phyloP scores from a whole-genome alignment of 2,797 vertebrate species.

The Acanthurus leucopareius region DNA sequence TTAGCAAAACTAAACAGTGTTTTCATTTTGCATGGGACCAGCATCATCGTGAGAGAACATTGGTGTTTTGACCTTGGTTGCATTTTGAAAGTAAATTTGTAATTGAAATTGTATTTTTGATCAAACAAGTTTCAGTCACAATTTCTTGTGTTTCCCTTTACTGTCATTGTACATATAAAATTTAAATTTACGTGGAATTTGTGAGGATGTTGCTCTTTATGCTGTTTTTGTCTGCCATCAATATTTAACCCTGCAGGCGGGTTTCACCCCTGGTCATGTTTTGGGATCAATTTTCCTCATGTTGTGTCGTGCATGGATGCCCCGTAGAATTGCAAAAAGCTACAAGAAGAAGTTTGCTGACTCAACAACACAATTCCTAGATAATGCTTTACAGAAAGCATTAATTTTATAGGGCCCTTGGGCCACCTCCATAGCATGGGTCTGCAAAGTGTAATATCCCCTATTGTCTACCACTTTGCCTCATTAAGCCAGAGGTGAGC shows the following conservation, averaged over 20 bases:
- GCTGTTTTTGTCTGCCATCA: background rate
- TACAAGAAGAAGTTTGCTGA: constrained; percentile 31
- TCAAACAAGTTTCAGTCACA: background rate
- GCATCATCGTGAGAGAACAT: background rate
- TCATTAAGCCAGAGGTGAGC: constrained; percentile 50
- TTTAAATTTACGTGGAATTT: background rate
- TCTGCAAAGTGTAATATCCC: constrained; percentile 25
- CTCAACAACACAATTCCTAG: constrained; percentile 33
- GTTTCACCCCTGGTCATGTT: constrained; percentile 12
- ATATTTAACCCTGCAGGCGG: constrained; percentile 4
- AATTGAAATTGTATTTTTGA: background rate
- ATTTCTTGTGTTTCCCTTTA: background rate
- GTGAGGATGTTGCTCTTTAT: background rate
- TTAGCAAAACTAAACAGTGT: background rate
- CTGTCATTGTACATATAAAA: background rate
- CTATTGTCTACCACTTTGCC: constrained; percentile 27
- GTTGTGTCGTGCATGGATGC: constrained; percentile 3
- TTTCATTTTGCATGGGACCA: background rate
- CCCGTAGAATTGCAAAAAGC: constrained; percentile 37
- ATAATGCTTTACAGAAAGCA: constrained; percentile 42
- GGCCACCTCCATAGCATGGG: constrained; percentile 37
- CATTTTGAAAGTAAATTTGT: background rate
- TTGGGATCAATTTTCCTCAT: constrained; percentile 30
- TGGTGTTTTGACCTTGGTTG: background rate
- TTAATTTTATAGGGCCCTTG: constrained; percentile 46